phyloP scores from a whole-genome alignment of 2,113 vertebrate genomes.

The Lepus americanus region DNA sequence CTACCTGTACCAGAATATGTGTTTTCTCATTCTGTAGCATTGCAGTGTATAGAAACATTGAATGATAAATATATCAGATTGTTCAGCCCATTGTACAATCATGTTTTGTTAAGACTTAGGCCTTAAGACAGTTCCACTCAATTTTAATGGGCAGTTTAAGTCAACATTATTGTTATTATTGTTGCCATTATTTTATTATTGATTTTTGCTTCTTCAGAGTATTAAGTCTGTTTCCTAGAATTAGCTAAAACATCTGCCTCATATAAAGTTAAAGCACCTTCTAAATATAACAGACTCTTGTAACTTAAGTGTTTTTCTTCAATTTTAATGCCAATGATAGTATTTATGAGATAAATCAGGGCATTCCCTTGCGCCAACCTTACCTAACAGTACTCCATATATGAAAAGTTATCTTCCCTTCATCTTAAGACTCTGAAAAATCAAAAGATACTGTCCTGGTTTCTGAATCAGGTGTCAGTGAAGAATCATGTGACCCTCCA shows the following conservation, averaged over 20 bases:
- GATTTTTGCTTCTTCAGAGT: not conserved
- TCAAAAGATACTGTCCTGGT: not conserved
- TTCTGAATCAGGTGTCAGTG: not conserved
- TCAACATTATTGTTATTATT: not conserved
- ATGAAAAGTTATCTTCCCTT: not conserved
- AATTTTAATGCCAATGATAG: not conserved
- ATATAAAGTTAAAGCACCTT: not conserved
- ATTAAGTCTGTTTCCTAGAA: not conserved
- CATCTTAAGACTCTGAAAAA: not conserved
- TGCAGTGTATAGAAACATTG: not conserved
- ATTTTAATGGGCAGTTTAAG: not conserved
- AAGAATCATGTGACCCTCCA: not conserved
- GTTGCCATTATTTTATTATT: not conserved
- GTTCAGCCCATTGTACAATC: not conserved
- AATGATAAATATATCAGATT: not conserved
- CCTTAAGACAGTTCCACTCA: not conserved
- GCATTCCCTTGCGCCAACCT: accelerated
- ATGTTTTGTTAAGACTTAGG: not conserved
- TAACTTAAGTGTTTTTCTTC: not conserved
- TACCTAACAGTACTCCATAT: not conserved
- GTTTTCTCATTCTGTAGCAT: not conserved
- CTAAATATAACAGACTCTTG: not conserved
- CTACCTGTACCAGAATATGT: not conserved
- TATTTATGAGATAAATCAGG: not conserved
- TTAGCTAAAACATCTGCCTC: not conserved